Base-by-base conservation (phyloP, 2,888 invertebrate genomes). In the Cerastoderma edule region DNA sequence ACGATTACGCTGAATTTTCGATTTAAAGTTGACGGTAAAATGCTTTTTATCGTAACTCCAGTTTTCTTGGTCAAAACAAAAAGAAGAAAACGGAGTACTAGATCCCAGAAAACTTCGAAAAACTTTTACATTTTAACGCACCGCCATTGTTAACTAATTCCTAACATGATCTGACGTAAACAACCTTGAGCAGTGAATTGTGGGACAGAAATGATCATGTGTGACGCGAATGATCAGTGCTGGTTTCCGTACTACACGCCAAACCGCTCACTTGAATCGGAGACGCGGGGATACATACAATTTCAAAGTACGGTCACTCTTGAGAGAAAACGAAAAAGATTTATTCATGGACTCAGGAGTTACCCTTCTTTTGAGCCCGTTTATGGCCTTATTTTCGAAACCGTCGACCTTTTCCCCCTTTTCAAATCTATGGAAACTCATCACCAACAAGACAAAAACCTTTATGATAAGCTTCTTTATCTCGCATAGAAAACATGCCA, bases 111-210 rank as follows among this genome's bases (percentile, higher is more conserved):
- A 60, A 67, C 63, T 57, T 56, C 63, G 30, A 56, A 60, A 72
- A 64, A 69, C 69, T 57, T 72, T 56, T 60, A 75, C 68, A 54
- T 67, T 65, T 33, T 46, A 33, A 72, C 73, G 73, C 73, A 78
- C 75, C 75, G 81, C 81, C 81, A 81, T 81, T 81, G 78, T 81
- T 81, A 78, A 75, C 70, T 70, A 75, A 81, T 75, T 68, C 81
- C 77, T 72, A 72, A 65, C 75, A 72, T 66, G 68, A 67, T 67
- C 54, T 78, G 81, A 78, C 81, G 75, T 66, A 75, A 60, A 54
- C 60, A 56, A 57, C 81, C 76, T 80, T 80, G 76, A 72, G 74
- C 65, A 53, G 50, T 46, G 82, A n/a, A 82, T 78, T 82, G 67
- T 82, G 82, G 82, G 78, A 79, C 67, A 50, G 75, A 65, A 72